Evolutionary conservation across 2,888 invertebrate genomes (phyloP), one percentile per base, ranked within the genome.

Genomic region (Flexamia atlantica): DNA sequence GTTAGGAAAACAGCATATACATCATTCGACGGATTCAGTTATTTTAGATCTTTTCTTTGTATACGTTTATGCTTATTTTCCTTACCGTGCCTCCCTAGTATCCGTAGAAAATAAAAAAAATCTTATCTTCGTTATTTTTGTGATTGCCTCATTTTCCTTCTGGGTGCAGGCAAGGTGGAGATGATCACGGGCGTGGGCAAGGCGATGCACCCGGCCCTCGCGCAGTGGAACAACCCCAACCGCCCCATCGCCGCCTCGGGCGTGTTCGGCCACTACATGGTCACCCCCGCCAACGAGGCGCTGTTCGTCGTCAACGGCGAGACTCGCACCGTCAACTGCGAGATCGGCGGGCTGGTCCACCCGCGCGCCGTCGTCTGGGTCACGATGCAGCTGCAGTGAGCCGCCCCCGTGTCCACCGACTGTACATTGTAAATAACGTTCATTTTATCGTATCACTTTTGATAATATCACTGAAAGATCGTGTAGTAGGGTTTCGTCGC

Each of bases 151-250:
- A 9, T 40, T 40, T 50, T 9, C 10, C 17, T 80, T 1, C n/a
- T n/a, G n/a, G n/a, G n/a, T n/a, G 9, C 90, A 93, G 94, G 94
- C 28, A 95, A 95, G 92, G 95, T 95, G 60, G 95, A 95, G 89
- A 94, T 95, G 91, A 94, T 95, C 87, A 94, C 94, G 53, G 95
- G 95, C 85, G 93, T 94, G 76, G 94, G 94, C 12, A 92, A 92
- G 88, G 93, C 94, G 14, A 92, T 93, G 90, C 90, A 92, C 20
- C 89, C 91, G 12, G 89, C 90, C 84, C 88, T 92, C 84, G 91
- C 93, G 81, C 92, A 92, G 88, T 95, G 95, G 94, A 92, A 92
- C 83, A 93, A 93, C 88, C 93, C 94, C 20, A 93, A 93, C 88
- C 91, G 95, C 87, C 93, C 93, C 70, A 94, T 95, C 86, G 92